A percentile compares a stretch with the other conserved stretches of the same genome.
These are phyloP conservation scores for Trididemnum nubilum DNA, from an alignment of 23 tunicate genomes.

Conservation along the genomic window DNA sequence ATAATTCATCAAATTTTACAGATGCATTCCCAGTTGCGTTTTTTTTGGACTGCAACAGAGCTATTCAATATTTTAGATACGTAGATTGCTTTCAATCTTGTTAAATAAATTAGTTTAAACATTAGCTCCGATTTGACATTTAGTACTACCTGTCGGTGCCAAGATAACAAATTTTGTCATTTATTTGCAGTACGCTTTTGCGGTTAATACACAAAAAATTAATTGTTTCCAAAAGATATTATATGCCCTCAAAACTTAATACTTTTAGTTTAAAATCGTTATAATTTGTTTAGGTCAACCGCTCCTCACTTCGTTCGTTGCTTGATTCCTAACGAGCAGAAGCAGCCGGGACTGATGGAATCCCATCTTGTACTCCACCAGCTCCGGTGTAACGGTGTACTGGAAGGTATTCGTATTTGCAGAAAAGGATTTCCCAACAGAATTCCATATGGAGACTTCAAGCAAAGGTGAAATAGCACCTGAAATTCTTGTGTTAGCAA, in stretches of 20 bases:
- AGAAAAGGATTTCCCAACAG: slow-evolving; percentile 99
- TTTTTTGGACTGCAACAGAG: background rate
- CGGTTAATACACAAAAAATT: too few relatives aligned
- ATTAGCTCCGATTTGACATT: too few relatives aligned
- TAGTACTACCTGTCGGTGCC: too few relatives aligned
- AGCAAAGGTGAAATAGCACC: slow-evolving; percentile 69
- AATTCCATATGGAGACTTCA: slow-evolving; percentile 93
- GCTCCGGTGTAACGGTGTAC: slow-evolving; percentile 99
- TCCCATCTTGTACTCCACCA: slow-evolving; percentile 93
- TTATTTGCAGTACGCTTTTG: too few relatives aligned
- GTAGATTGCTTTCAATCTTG: too few relatives aligned
- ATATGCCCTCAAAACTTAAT: too few relatives aligned
- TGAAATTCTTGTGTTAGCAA: background rate
- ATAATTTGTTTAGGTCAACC: slow-evolving; percentile 62
- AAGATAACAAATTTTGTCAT: too few relatives aligned
- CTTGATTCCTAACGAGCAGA: slow-evolving; percentile 95
- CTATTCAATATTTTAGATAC: too few relatives aligned
- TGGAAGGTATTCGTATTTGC: slow-evolving; percentile 99
- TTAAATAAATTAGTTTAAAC: too few relatives aligned
- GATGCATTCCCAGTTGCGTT: background rate
- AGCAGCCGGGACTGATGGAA: slow-evolving; percentile 88
- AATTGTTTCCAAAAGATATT: too few relatives aligned
- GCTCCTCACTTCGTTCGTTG: slow-evolving; percentile 99
- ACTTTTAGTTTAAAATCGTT: background rate
- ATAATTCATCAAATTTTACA: too few relatives aligned